Base-by-base conservation (phyloP, 2,888 invertebrate genomes). In the Sinohyriopsis cumingii region DNA sequence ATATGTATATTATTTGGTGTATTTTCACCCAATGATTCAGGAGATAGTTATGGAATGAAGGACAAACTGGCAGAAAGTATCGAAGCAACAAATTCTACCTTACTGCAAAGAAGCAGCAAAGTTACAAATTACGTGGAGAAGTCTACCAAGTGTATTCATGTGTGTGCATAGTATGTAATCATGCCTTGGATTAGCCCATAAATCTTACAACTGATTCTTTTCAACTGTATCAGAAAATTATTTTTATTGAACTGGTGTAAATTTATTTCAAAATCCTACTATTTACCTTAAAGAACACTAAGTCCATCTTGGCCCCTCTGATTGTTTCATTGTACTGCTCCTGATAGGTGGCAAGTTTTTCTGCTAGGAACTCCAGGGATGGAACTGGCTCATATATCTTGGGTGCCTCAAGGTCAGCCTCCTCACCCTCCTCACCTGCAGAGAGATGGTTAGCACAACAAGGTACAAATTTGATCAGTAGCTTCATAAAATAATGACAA, bases 351-450 rank as follows among this genome's bases (percentile, higher is more conserved):
- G 76, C 75, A 18, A 90, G 84, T 71, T 84, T 82, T 20, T 87
- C 86, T 33, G 95, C 92, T 20, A 98, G 92, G 82, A 94, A 93
- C 80, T 93, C 93, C 84, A 95, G 93, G 78, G 95, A 94, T 82
- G 83, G 72, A 60, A 90, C 81, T 1, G 96, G 96, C 90, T 98
- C 98, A 89, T 98, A 98, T 0, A 98, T 95, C 91, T 98, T 97
- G 9, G 98, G 97, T 55, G 97, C 92, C 89, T 98, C 98, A 93
- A 97, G 95, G 87, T 98, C 98, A n/a, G 96, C 88, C 79, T 90
- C 97, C 91, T 98, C 98, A 5, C 95, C 95, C 91, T 98, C 98
- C 91, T 98, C 98, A 4, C 97, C 97, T 89, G 73, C n/a, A 71
- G 56, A 20, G 24, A 33, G 55, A 54, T 9, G 57, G 18, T 55